Conservation (phyloP, 2,797 vertebrate genomes). For the Macropodus opercularis region DNA sequence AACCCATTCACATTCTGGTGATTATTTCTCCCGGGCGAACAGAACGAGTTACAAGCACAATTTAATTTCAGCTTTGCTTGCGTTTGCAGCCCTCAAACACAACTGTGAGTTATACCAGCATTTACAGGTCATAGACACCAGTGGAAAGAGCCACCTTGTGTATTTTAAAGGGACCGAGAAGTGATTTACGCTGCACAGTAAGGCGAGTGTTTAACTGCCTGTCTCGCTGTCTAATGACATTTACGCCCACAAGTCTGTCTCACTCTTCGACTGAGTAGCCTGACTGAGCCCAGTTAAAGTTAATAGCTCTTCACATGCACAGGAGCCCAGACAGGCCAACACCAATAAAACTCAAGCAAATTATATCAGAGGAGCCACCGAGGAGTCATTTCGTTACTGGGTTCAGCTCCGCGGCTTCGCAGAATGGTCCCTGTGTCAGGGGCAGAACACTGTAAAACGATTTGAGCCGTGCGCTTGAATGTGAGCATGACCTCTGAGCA, state of each 20-base stretch:
- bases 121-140: conserved; percentile 23
- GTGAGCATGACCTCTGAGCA: conserved; percentile 18
- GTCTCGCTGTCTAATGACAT: conserved; percentile 33
- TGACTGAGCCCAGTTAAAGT: conserved; percentile 74
- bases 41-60: background rate
- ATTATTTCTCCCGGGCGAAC: conserved; percentile 42
- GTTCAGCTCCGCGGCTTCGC: conserved; percentile 38
- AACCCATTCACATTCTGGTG: conserved; percentile 46
- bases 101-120: conserved; percentile 26
- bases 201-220: conserved; percentile 17
- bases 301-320: conserved; percentile 70
- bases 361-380: conserved; percentile 70
- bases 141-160: conserved; percentile 18
- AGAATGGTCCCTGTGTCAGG: conserved; percentile 42
- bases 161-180: conserved; percentile 11
- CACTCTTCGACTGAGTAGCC: conserved; percentile 33
- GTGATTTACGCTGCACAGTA: conserved; percentile 21
- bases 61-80: conserved; percentile 36
- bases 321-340: conserved; percentile 70
- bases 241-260: conserved; percentile 45
- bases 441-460: conserved; percentile 13
- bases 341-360: conserved; percentile 74
- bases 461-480: conserved; percentile 10
- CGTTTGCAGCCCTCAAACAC: conserved; percentile 22
- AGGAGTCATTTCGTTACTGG: conserved; percentile 59